Evolutionary conservation across 2,888 invertebrate genomes (phyloP).

Genomic region (Teleiodes luculella): DNA sequence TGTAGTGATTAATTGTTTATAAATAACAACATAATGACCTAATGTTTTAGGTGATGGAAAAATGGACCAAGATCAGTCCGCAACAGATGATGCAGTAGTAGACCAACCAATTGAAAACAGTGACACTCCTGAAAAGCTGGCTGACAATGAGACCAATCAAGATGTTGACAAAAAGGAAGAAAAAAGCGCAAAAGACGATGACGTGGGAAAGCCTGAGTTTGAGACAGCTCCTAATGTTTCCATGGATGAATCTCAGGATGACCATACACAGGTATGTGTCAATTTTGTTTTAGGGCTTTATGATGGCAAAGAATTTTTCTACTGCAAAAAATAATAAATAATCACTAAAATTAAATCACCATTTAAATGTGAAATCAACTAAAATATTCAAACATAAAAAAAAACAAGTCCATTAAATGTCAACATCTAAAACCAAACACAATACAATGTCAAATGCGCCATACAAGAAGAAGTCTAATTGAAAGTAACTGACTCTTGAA

Average conservation of each 20-base stretch:
- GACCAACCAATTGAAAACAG: neutral
- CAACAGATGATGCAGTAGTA: neutral
- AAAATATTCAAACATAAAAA: too few relatives aligned
- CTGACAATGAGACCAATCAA: neutral
- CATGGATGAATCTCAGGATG: slow-evolving; percentile 63
- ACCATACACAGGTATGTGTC: slow-evolving; percentile 61
- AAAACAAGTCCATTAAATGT: too few relatives aligned
- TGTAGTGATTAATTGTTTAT: too few relatives aligned
- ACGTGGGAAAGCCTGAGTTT: slow-evolving; percentile 67
- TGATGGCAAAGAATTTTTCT: too few relatives aligned
- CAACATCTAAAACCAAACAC: too few relatives aligned
- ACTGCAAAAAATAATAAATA: neutral
- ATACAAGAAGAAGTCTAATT: too few relatives aligned
- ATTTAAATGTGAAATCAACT: too few relatives aligned
- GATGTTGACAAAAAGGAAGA: slow-evolving; percentile 27
- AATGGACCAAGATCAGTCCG: neutral
- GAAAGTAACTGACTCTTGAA: too few relatives aligned
- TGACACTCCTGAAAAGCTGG: neutral
- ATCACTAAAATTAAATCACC: too few relatives aligned
- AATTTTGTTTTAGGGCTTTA: too few relatives aligned
- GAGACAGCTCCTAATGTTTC: slow-evolving; percentile 72
- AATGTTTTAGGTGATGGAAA: neutral
- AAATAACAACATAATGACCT: too few relatives aligned
- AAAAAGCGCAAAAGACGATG: slow-evolving; percentile 41
- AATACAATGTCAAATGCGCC: too few relatives aligned